These are phyloP conservation scores for Netelia virgata DNA, from an alignment of 2,888 invertebrate species.

Conservation along the genomic window DNA sequence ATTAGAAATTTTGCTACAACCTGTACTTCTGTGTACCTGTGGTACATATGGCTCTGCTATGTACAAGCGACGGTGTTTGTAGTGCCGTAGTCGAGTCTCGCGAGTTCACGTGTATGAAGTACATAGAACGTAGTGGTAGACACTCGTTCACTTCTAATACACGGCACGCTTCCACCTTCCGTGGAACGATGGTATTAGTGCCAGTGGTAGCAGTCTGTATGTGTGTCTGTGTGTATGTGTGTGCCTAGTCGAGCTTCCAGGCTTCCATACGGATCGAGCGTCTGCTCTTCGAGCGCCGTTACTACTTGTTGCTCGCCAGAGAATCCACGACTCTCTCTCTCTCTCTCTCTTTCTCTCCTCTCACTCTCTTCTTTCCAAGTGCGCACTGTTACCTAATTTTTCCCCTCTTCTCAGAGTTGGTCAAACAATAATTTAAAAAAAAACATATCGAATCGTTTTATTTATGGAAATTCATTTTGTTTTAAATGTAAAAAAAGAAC, in stretches of 20 bases:
- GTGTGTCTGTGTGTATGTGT: slow-evolving; percentile 62
- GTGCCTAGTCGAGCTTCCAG: slow-evolving; percentile 59
- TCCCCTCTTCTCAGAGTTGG: background rate
- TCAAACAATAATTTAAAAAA: no score
- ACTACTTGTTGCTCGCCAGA: slow-evolving; percentile 82
- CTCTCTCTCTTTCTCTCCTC: slow-evolving; percentile 21
- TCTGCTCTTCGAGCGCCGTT: slow-evolving; percentile 79
- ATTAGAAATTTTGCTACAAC: slow-evolving; percentile 40
- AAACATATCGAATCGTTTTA: no score
- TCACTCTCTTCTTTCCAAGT: slow-evolving; percentile 9
- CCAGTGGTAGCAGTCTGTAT: slow-evolving; percentile 50
- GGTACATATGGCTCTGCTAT: slow-evolving; percentile 22
- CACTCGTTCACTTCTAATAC: slow-evolving; percentile 61
- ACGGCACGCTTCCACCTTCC: slow-evolving; percentile 65
- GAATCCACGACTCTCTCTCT: slow-evolving; percentile 54
- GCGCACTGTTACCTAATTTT: slow-evolving; percentile 10
- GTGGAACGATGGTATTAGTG: slow-evolving; percentile 37
- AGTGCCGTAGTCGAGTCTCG: slow-evolving; percentile 57
- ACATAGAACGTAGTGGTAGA: slow-evolving; percentile 30
- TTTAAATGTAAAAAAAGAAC: no score
- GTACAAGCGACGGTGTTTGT: slow-evolving; percentile 48
- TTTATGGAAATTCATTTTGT: no score
- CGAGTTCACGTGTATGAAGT: slow-evolving; percentile 41
- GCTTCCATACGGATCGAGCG: slow-evolving; percentile 61
- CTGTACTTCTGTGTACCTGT: slow-evolving; percentile 47